phyloP scores from a whole-genome alignment of 1,140 invertebrate species.

The Hesperophylax magnus region DNA sequence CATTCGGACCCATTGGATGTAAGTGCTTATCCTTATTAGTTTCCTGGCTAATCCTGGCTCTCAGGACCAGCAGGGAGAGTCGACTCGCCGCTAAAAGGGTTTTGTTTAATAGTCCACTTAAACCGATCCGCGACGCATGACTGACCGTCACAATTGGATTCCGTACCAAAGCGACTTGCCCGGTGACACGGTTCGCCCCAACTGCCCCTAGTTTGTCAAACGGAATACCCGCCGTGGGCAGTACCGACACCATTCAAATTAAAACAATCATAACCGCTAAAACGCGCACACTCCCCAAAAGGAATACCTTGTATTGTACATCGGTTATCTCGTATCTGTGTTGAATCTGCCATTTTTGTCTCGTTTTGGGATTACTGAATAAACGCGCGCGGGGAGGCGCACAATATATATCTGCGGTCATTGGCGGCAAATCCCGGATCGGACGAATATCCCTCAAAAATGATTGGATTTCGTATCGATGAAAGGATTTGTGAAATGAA shows the following conservation, averaged over 20 bases:
- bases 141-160: conserved; percentile 52
- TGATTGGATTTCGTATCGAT: conserved; percentile 54
- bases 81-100: conserved; percentile 36
- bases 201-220: conserved; percentile 36
- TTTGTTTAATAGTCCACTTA: conserved; percentile 57
- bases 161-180: conserved; percentile 18
- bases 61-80: background rate
- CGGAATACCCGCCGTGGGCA: conserved; percentile 9
- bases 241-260: conserved; percentile 28
- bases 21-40: conserved; percentile 41
- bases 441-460: conserved; percentile 53
- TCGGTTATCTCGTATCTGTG: no score
- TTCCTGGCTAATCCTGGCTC: conserved; percentile 11
- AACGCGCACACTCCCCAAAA: background rate
- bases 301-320: background rate
- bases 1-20: background rate
- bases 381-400: background rate
- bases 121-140: conserved; percentile 56
- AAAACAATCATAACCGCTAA: background rate
- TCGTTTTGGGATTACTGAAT: no score
- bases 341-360: no score
- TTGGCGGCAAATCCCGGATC: conserved; percentile 37
- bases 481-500: conserved; percentile 51
- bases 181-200: conserved; percentile 32
- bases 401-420: conserved; percentile 38